Percentiles rank a stretch among this genome's conserved stretches.
Evolutionary conservation across 2,797 vertebrate species (phyloP).

Genomic region (Centropyge bicolor): DNA sequence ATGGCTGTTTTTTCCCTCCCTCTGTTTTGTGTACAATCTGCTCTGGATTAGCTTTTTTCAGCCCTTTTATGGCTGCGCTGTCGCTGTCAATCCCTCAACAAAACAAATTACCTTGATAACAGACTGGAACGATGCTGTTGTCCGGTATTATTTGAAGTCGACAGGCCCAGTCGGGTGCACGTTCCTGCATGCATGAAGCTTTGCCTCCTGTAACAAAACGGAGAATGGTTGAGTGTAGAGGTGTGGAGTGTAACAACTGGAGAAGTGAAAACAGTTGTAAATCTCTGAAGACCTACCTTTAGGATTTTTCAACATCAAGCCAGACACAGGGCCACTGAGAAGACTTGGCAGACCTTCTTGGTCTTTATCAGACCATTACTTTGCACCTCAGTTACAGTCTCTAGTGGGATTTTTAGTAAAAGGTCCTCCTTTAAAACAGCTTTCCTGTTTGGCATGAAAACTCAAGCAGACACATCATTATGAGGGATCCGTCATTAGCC

Average conservation of each 20-base stretch:
- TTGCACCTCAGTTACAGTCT: slow-evolving; percentile 45
- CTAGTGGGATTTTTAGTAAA: slow-evolving; percentile 25
- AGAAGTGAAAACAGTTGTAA: slow-evolving; percentile 47
- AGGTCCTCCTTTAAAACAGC: slow-evolving; percentile 32
- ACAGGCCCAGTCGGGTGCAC: slow-evolving; percentile 19
- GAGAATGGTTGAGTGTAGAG: slow-evolving; percentile 7
- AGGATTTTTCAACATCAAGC: slow-evolving; percentile 43
- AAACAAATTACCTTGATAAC: slow-evolving; percentile 72
- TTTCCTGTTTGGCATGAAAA: slow-evolving; percentile 58
- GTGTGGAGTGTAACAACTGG: slow-evolving; percentile 40
- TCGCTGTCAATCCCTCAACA: slow-evolving; percentile 55
- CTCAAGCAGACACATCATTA: slow-evolving; percentile 60
- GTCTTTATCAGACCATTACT: slow-evolving; percentile 54
- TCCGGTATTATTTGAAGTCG: slow-evolving; percentile 55
- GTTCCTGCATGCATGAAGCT: not conserved
- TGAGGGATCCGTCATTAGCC: slow-evolving; percentile 44
- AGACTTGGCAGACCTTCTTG: slow-evolving; percentile 36
- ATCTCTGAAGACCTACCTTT: slow-evolving; percentile 39
- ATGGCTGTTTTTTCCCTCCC: slow-evolving; percentile 9
- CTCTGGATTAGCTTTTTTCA: slow-evolving; percentile 62
- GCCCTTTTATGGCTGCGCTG: slow-evolving; percentile 45
- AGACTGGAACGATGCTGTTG: slow-evolving; percentile 56
- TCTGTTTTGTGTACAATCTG: slow-evolving; percentile 49
- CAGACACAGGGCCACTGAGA: slow-evolving; percentile 28
- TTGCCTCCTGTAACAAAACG: slow-evolving; percentile 25